Evolutionary conservation across 2,113 vertebrate genomes (phyloP), one percentile per base, ranked within the genome.

Genomic region (Erythrocebus patas): DNA sequence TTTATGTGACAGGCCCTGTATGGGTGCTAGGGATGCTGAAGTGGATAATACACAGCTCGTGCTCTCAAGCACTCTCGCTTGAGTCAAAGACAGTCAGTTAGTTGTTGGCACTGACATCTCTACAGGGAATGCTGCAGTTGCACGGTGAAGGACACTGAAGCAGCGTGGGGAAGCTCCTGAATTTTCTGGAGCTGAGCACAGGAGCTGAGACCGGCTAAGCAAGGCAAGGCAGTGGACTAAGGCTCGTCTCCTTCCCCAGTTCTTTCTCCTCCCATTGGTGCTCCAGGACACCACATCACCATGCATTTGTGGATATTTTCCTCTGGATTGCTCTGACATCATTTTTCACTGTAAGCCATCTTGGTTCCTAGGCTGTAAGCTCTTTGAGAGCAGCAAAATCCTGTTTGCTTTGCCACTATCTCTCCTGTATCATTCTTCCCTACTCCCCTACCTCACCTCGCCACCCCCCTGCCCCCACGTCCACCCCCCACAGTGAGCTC

Each of bases 41-140:
- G n/a, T 20, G 3, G 40, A 5, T 16, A 30, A 45, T 12, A 25
- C 6, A 43, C 3, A 2, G 0, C 23, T 30, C 40, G 9, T 2
- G 4, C 35, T 84, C 27, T 22, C 27, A 9, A 25, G 66, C 45
- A 43, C 64, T 87, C 96, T 66, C 40, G 0, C 7, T 27, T 4
- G 32, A 59, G 72, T 70, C 70, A 45, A 59, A 94, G 66, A 80
- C 38, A 35, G 59, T 11, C 30, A 32, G 55, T 10, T 3, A 32
- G 55, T 10, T 3, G 11, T 17, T 32, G 90, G 40, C 78, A 61
- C 83, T 48, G 4, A 4, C 0, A 10, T 81, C 52, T 40, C 5
- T 4, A 18, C 4, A 22, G 17, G 61, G 30, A 35, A 25, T 40
- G 57, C 48, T 68, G 27, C 40, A 1, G 57, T 40, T 48, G 48